These are phyloP conservation scores for Thera britannica DNA, from an alignment of 2,888 invertebrate species.

Conservation along the genomic window DNA sequence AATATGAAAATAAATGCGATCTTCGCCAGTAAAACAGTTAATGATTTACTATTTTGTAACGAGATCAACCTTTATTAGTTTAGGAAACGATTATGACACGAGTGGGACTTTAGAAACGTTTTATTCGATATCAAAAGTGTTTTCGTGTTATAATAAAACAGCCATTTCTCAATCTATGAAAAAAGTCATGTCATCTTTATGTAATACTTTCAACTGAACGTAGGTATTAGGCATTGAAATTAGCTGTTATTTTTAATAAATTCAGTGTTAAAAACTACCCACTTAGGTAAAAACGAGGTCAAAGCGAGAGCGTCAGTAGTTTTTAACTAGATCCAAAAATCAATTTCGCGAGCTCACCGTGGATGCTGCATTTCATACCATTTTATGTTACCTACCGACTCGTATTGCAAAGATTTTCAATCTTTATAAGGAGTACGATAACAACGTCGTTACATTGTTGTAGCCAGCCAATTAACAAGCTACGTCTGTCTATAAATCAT, in stretches of 20 bases:
- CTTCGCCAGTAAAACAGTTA: slow-evolving; percentile 42
- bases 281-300: slow-evolving; percentile 55
- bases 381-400: neutral
- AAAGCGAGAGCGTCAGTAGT: slow-evolving; percentile 61
- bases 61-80: slow-evolving; percentile 49
- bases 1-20: slow-evolving; percentile 36
- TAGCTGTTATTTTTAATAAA: neutral
- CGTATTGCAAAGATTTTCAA: neutral
- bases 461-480: slow-evolving; percentile 20
- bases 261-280: slow-evolving; percentile 50
- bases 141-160: slow-evolving; percentile 27
- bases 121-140: slow-evolving; percentile 40
- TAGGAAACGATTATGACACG: slow-evolving; percentile 49
- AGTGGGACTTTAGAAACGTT: slow-evolving; percentile 39
- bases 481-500: slow-evolving; percentile 20
- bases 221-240: too few relatives aligned
- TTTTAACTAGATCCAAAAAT: slow-evolving; percentile 82
- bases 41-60: slow-evolving; percentile 45
- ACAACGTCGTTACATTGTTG: neutral
- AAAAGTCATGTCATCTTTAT: slow-evolving; percentile 4
- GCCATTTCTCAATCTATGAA: slow-evolving; percentile 22
- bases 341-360: slow-evolving; percentile 68
- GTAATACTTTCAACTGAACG: neutral
- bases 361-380: slow-evolving; percentile 37
- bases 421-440: neutral